phyloP scores from a whole-genome alignment of 2,797 vertebrate genomes.

The Microtus obscurus region DNA sequence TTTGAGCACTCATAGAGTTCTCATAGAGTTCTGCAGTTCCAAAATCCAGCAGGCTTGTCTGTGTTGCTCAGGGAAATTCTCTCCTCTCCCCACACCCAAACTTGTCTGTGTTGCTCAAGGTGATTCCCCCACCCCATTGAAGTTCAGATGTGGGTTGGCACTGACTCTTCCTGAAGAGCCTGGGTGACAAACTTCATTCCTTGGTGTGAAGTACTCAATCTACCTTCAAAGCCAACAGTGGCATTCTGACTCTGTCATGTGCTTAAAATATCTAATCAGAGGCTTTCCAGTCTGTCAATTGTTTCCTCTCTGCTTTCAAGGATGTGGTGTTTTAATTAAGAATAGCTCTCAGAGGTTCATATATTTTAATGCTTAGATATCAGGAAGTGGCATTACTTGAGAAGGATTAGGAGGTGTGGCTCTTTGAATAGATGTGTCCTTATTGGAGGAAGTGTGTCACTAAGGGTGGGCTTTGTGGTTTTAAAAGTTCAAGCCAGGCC shows the following conservation, averaged over 20 bases:
- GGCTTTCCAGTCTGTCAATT: not conserved
- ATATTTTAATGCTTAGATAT: not conserved
- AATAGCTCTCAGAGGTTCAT: not conserved
- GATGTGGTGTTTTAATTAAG: not conserved
- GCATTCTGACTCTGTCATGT: not conserved
- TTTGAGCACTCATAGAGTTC: not conserved
- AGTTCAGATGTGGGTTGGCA: not conserved
- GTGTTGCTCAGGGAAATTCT: not conserved
- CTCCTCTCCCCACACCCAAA: not conserved
- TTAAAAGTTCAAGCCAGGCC: not conserved
- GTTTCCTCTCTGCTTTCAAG: not conserved
- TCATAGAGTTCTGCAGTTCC: not conserved
- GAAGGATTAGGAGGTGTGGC: not conserved
- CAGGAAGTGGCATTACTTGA: not conserved
- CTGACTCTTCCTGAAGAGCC: not conserved
- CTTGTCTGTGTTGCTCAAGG: too few species aligned
- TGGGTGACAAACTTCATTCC: not conserved
- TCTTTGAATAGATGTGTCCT: not conserved
- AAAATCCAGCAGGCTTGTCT: not conserved
- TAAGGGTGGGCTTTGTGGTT: not conserved
- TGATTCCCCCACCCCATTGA: not conserved
- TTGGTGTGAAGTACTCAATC: not conserved
- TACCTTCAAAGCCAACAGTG: not conserved
- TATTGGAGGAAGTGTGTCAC: not conserved
- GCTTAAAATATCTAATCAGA: conserved; percentile 17